Percentiles rank a stretch among this genome's conserved stretches.
Conservation (phyloP, 2,113 vertebrate genomes). For the Myiopsitta monachus region DNA sequence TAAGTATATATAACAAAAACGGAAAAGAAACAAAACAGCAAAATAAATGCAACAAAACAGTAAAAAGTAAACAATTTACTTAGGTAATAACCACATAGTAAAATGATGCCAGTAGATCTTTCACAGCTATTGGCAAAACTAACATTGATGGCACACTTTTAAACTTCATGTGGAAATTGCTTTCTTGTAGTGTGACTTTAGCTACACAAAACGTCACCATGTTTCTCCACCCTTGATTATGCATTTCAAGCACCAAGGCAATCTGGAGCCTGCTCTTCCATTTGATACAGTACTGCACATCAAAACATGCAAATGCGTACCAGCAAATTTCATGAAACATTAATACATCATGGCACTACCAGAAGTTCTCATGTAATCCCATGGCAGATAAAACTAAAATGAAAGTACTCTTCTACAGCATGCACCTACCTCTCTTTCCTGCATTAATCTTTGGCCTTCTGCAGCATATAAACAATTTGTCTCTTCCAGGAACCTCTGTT, state of each 20-base stretch:
- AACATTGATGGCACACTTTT: neutral
- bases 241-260: neutral
- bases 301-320: neutral
- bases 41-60: neutral
- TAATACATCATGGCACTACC: neutral
- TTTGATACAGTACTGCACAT: neutral
- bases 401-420: neutral
- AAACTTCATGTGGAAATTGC: neutral
- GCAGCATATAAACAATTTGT: constrained; percentile 83
- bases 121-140: neutral
- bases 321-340: neutral
- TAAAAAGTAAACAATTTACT: neutral
- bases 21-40: neutral
- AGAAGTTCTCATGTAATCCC: neutral
- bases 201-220: neutral
- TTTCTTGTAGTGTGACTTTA: neutral
- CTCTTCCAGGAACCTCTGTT: constrained; percentile 82
- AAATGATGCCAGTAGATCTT: neutral
- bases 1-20: neutral
- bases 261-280: neutral
- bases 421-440: constrained; percentile 79
- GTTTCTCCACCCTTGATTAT: neutral
- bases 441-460: constrained; percentile 84
- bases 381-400: neutral
- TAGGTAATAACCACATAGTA: neutral